Base-by-base conservation (phyloP, 2,113 vertebrate genomes). In the Malaclemys terrapin region DNA sequence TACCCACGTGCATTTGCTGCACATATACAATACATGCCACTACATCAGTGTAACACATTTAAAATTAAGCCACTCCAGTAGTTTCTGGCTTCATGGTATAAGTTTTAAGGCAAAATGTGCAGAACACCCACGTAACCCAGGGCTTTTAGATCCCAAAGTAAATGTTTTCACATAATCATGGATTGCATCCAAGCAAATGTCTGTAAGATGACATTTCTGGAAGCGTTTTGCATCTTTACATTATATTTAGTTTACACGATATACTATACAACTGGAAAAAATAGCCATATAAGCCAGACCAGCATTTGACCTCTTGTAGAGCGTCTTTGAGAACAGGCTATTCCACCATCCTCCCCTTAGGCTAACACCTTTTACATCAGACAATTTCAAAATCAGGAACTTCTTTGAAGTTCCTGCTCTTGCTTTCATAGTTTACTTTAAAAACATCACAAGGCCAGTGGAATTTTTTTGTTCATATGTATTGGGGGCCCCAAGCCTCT, bases 121-220 rank as follows among this genome's bases (percentile, higher is more conserved):
- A 96, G 96, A 96, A 98, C 95, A 97, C 91, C 89, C 94, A 95
- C 90, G 53, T 91, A 90, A 96, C 62, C 88, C 85, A 45, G 90
- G 88, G 95, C 95, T 95, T 96, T 97, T 95, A 95, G 85, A 97
- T 97, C 95, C 97, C 94, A 96, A 98, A 97, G 94, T 97, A 97
- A 95, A 97, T 97, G 96, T 98, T 98, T 98, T 97, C 94, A 96
- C 95, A 94, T 96, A 98, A 97, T 94, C 92, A 95, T 97, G 93
- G 94, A 97, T 95, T 98, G 82, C 91, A 94, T 98, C 97, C 97
- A 97, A 97, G 95, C 95, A 94, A 93, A 95, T 95, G 95, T 96
- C 97, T 97, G 95, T 94, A 82, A 84, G 89, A 96, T 98, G 95
- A 97, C 94, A 96, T 97, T 95, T 97, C 90, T 97, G 95, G 95